Evolutionary conservation across 2,888 invertebrate species (phyloP), one percentile per base, ranked within the genome.

Genomic region (Lycaena phlaeas): DNA sequence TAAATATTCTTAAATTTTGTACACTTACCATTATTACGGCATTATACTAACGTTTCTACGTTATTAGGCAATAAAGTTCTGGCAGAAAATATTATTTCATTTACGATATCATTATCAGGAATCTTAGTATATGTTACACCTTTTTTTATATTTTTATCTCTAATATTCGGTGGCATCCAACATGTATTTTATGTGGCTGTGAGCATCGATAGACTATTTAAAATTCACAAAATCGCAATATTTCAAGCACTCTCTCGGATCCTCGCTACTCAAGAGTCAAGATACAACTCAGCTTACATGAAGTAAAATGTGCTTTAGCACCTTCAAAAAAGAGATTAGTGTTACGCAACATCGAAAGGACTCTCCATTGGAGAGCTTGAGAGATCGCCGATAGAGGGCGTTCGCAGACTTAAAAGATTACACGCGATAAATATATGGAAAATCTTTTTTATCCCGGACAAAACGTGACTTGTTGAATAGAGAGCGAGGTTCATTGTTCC

Each of bases 151-250:
- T n/a, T n/a, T n/a, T n/a, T n/a, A n/a, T n/a, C n/a, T n/a, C n/a
- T n/a, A n/a, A n/a, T n/a, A n/a, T n/a, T n/a, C n/a, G n/a, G n/a
- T n/a, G n/a, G n/a, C n/a, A n/a, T n/a, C n/a, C n/a, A n/a, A n/a
- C n/a, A n/a, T n/a, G n/a, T n/a, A n/a, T n/a, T n/a, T n/a, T n/a
- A n/a, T n/a, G n/a, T n/a, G n/a, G n/a, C n/a, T n/a, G n/a, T n/a
- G n/a, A n/a, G n/a, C n/a, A n/a, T 10, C 10, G n/a, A 17, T 18
- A 17, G 17, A 15, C 2, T 12, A 14, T 12, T 34, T 18, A 34
- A 31, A 12, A 34, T 34, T 34, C 34, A 18, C 34, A 34, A 31
- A 34, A 4, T 34, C 18, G 34, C 4, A 17, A 34, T 18, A 34
- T 34, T 11, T 34, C 12, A 34, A 34, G 34, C 22, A 12, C 22